These are phyloP conservation scores for Hydrophis major DNA, from an alignment of 2,797 vertebrate genomes.

Conservation along the genomic window DNA sequence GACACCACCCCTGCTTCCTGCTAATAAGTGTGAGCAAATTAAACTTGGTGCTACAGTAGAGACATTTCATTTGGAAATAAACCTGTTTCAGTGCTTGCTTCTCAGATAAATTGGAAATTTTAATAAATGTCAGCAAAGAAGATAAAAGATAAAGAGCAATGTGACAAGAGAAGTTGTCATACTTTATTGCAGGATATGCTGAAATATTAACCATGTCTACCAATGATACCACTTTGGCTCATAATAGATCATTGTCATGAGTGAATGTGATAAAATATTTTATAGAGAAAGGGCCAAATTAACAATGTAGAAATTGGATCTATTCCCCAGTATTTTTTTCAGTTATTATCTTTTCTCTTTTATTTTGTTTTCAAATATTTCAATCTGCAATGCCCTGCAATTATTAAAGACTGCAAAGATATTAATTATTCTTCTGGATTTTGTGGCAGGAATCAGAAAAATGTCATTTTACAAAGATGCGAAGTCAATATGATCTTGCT, in stretches of 20 bases:
- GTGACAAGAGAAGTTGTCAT: conserved; percentile 58
- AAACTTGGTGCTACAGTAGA: neutral
- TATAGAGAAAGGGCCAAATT: conserved; percentile 5
- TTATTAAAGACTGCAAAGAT: conserved; percentile 31
- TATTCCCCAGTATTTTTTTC: conserved; percentile 17
- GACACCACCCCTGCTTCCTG: neutral
- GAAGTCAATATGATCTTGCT: neutral
- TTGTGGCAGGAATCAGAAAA: conserved; percentile 15
- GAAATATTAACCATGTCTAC: conserved; percentile 64
- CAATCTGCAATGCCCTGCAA: neutral
- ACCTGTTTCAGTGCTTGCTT: conserved; percentile 40
- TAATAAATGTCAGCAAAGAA: conserved; percentile 37
- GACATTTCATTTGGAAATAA: neutral
- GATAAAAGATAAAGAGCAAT: conserved; percentile 59
- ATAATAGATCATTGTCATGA: conserved; percentile 58
- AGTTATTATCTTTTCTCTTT: conserved; percentile 14
- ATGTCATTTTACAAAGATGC: conserved; percentile 5
- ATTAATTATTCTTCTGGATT: conserved; percentile 43
- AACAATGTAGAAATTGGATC: neutral
- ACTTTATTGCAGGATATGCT: conserved; percentile 40
- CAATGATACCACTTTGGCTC: conserved; percentile 43
- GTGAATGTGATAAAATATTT: conserved; percentile 25
- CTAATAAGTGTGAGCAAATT: neutral
- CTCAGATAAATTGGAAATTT: conserved; percentile 48
- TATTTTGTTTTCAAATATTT: conserved; percentile 37